Evolutionary conservation across 2,888 invertebrate genomes (phyloP).

Genomic region (Blera fallax): DNA sequence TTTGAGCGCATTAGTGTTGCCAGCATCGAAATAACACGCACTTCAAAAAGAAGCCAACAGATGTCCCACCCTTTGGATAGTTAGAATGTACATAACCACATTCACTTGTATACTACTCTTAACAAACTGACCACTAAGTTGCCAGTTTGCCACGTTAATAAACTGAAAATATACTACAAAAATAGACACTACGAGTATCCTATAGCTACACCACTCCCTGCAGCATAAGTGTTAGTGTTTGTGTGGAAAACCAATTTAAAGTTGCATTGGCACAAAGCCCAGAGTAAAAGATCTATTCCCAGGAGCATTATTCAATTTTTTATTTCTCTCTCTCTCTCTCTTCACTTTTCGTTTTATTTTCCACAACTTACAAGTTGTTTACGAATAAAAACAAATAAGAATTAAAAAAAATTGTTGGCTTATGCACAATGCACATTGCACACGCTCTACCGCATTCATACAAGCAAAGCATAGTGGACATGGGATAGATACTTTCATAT

Average conservation of each 20-base stretch:
- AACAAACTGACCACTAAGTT: background rate
- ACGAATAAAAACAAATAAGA: background rate
- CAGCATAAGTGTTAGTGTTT: background rate
- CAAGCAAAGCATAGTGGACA: background rate
- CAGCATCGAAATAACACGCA: no score
- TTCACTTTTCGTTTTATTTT: background rate
- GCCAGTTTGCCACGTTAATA: background rate
- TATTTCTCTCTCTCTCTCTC: background rate
- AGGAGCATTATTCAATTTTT: constrained; percentile 30
- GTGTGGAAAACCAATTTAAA: constrained; percentile 13
- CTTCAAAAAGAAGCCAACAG: no score
- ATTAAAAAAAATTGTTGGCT: background rate
- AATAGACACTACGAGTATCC: background rate
- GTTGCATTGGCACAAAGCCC: constrained; percentile 41
- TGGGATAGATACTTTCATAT: background rate
- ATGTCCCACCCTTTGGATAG: no score
- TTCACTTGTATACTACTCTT: background rate
- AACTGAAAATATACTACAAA: background rate
- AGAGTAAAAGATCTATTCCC: constrained; percentile 36
- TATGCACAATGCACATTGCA: constrained; percentile 14
- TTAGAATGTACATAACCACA: background rate
- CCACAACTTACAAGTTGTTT: background rate
- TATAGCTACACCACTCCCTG: background rate
- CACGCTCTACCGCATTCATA: constrained; percentile 10
- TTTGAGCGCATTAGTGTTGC: no score